Evolutionary conservation across 2,888 invertebrate genomes (phyloP), one percentile per base, ranked within the genome.

Genomic region (Agriopis leucophaearia): DNA sequence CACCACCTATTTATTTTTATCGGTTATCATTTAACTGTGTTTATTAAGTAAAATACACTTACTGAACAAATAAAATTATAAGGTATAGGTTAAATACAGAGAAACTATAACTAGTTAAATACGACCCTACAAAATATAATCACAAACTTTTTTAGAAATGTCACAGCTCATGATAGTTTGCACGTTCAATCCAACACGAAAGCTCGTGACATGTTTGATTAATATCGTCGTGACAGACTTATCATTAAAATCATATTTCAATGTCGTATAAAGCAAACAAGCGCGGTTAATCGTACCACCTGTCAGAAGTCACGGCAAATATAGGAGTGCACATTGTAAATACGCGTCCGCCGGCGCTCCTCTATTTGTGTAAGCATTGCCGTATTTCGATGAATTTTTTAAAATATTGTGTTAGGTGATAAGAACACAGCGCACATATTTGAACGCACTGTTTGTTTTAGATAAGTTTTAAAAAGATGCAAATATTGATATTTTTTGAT

Each of bases 281-380:
- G 50, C 38, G 51, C 15, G 50, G 74, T 68, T 84, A 85, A 87
- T 87, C 85, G 77, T 74, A 80, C 54, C 81, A 84, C 82, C 86
- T 84, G 84, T 84, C 82, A 80, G 70, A 66, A 69, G 72, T 64
- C 69, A 51, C 27, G 74, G 78, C 66, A 85, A 84, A 86, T 77
- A 86, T 67, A 74, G 83, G 80, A 74, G 83, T 78, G 82, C 79
- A 38, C 55, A 55, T 55, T 55, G 81, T 82, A 85, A 86, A 85
- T 81, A 85, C 69, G 76, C 78, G 77, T 62, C 76, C 64, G 68
- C 56, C 65, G 73, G 61, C 74, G 59, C 60, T 58, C 74, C 74
- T 68, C 52, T 77, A 66, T 78, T 78, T 78, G 74, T 62, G 15
- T 62, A 45, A 61, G 66, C 67, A 70, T 74, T 73, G 71, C 68